phyloP scores from a whole-genome alignment of 2,888 invertebrate genomes.

The Drosophila vallismaia region DNA sequence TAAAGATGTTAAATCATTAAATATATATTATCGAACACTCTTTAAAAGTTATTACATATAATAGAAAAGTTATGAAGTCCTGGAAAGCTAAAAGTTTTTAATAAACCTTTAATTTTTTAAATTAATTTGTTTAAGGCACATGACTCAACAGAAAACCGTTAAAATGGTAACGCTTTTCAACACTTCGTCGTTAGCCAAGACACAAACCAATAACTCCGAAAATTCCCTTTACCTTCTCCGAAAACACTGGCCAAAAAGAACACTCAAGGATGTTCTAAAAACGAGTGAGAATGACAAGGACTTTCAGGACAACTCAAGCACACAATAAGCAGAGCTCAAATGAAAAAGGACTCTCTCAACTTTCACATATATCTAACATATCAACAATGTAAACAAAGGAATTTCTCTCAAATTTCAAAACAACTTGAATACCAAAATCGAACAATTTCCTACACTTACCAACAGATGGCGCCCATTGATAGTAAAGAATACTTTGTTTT shows the following conservation, averaged over 20 bases:
- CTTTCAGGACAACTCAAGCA: neutral
- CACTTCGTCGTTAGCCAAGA: slow-evolving; percentile 8
- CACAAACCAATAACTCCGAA: slow-evolving; percentile 1
- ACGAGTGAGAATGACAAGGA: neutral
- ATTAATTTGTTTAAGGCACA: neutral
- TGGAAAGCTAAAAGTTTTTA: too few relatives aligned
- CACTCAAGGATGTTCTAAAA: slow-evolving; percentile 1
- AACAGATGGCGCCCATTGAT: neutral
- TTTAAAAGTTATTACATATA: too few relatives aligned
- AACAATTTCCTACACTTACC: neutral
- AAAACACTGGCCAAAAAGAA: neutral
- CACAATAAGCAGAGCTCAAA: neutral
- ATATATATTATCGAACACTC: too few relatives aligned
- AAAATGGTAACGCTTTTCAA: neutral
- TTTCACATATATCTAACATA: neutral
- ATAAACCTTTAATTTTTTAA: too few relatives aligned
- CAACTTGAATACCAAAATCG: neutral
- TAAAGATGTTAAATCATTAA: too few relatives aligned
- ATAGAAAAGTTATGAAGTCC: too few relatives aligned
- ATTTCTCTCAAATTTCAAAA: neutral
- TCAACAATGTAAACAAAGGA: neutral
- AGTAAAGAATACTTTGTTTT: neutral
- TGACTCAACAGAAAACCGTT: neutral
- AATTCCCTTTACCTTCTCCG: neutral
- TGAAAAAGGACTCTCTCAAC: neutral